A percentile compares a stretch with the other conserved stretches of the same genome.
Conservation (phyloP, 2,888 invertebrate genomes). For the Nemapogon koenigi region DNA sequence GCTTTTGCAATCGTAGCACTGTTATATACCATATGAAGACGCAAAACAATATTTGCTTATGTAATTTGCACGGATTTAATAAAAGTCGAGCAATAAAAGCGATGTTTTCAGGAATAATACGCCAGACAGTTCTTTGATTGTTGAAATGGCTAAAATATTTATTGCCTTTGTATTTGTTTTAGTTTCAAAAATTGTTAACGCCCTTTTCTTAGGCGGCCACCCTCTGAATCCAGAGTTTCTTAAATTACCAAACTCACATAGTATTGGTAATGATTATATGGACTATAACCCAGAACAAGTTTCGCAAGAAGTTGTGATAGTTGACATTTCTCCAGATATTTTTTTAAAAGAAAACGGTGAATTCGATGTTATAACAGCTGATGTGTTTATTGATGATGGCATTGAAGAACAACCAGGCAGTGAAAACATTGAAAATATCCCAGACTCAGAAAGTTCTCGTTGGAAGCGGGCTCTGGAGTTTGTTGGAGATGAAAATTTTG, state of each 20-base stretch:
- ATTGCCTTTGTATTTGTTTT: background rate
- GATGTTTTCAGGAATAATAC: background rate
- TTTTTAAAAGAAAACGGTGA: constrained; percentile 1
- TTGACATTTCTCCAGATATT: constrained; percentile 15
- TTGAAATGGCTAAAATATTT: constrained; percentile 1
- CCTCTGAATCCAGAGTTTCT: constrained; percentile 35
- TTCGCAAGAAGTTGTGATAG: constrained; percentile 15
- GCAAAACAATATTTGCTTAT: too few relatives aligned
- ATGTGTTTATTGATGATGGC: constrained; percentile 1
- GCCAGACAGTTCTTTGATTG: background rate
- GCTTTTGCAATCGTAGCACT: too few relatives aligned
- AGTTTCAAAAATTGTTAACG: constrained; percentile 16
- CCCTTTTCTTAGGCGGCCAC: constrained; percentile 27
- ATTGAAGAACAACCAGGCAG: background rate
- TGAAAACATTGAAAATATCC: background rate
- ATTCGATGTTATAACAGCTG: background rate
- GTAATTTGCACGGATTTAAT: too few relatives aligned
- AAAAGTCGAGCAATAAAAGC: too few relatives aligned
- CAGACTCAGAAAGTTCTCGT: constrained; percentile 1
- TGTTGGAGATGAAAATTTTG: constrained; percentile 2
- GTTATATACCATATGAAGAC: too few relatives aligned
- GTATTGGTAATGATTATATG: constrained; percentile 39
- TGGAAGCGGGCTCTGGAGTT: background rate
- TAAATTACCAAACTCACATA: constrained; percentile 22
- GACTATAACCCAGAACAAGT: constrained; percentile 32